Evolutionary conservation across 2,888 invertebrate species (phyloP).

Genomic region (Hyalella azteca): DNA sequence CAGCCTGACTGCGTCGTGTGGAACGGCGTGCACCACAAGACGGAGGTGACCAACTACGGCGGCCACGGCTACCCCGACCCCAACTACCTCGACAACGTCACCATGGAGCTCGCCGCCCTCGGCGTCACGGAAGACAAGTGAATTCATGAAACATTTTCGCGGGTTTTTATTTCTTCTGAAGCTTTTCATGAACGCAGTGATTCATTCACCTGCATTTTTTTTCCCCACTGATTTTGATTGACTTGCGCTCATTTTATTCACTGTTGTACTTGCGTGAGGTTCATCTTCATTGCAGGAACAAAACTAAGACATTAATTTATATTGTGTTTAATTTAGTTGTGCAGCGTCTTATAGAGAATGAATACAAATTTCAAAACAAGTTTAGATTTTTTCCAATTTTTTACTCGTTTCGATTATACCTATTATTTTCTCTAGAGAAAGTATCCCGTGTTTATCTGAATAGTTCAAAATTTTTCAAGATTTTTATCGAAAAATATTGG

Average conservation of each 20-base stretch:
- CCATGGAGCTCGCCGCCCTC: constrained; percentile 60
- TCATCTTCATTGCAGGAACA: not conserved
- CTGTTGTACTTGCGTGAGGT: not conserved
- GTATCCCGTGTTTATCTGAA: no score
- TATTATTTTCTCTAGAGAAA: no score
- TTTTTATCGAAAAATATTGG: no score
- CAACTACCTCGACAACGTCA: constrained; percentile 75
- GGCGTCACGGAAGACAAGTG: constrained; percentile 43
- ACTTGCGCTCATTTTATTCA: not conserved
- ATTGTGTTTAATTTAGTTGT: not conserved
- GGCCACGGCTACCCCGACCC: constrained; percentile 76
- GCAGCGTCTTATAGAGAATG: no score
- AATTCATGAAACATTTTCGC: not conserved
- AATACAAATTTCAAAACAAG: no score
- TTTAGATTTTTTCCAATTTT: no score
- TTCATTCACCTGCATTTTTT: not conserved
- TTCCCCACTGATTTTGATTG: not conserved
- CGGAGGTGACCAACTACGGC: constrained; percentile 68
- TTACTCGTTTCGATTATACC: no score
- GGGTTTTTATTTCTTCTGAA: not conserved
- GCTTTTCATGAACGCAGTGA: not conserved
- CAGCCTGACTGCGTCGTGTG: constrained; percentile 89
- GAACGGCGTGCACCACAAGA: constrained; percentile 89
- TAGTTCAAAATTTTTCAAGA: no score
- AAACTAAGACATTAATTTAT: not conserved